phyloP scores from a whole-genome alignment of 1,140 invertebrate species.

The Leptoteleia sp. region DNA sequence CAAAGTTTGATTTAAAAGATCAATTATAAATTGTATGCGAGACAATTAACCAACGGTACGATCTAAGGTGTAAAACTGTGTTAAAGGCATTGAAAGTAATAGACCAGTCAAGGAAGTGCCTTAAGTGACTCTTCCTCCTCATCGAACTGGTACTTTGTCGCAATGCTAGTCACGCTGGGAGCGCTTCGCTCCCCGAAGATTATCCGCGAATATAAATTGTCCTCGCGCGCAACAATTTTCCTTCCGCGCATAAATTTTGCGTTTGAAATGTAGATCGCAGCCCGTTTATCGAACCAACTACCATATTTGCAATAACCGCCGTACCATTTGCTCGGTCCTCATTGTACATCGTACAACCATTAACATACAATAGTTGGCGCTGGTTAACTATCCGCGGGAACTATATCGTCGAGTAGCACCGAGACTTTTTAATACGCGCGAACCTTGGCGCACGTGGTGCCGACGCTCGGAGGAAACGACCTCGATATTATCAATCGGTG shows the following conservation, averaged over 20 bases:
- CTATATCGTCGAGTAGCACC: conserved; percentile 49
- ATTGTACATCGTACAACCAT: conserved; percentile 46
- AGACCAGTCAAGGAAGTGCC: background rate
- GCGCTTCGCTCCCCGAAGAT: conserved; percentile 17
- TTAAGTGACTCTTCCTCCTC: conserved; percentile 45
- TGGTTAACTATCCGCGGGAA: conserved; percentile 54
- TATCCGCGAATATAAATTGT: conserved; percentile 47
- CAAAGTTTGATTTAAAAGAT: too few species aligned
- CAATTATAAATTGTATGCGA: too few species aligned
- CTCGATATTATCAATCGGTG: conserved; percentile 62
- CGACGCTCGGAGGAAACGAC: conserved; percentile 45
- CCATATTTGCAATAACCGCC: conserved; percentile 61
- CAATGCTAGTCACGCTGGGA: conserved; percentile 46
- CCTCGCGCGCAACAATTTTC: conserved; percentile 46
- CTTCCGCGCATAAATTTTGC: conserved; percentile 29
- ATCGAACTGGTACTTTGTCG: conserved; percentile 39
- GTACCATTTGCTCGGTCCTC: conserved; percentile 49
- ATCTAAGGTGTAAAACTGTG: too few species aligned
- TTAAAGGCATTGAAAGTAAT: too few species aligned
- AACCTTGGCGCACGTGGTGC: conserved; percentile 36
- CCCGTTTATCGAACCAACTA: conserved; percentile 50
- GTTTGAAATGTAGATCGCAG: conserved; percentile 60
- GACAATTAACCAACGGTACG: too few species aligned
- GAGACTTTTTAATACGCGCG: conserved; percentile 44
- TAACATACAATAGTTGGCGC: conserved; percentile 65